Conservation (phyloP, 2,113 vertebrate species). For the Macheiramphus alcinus region DNA sequence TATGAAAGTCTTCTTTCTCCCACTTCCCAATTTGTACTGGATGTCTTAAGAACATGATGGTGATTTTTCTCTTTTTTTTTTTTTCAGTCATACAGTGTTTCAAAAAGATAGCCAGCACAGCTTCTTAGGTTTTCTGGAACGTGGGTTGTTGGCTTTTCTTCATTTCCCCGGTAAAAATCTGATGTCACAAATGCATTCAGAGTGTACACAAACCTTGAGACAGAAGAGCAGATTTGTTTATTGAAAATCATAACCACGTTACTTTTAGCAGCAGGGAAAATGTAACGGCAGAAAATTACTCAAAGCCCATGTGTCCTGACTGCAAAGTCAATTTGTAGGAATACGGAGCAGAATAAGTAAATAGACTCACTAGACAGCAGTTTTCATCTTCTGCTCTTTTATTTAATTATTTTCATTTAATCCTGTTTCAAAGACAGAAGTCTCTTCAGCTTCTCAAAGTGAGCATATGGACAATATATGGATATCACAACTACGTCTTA, state of each 20-base stretch:
- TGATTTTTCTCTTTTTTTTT: not conserved
- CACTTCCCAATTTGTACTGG: not conserved
- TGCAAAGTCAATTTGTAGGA: not conserved
- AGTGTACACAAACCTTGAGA: not conserved
- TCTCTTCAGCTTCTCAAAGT: not conserved
- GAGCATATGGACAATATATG: not conserved
- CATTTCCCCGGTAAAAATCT: not conserved
- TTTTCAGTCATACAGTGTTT: not conserved
- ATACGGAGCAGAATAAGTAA: not conserved
- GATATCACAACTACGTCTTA: not conserved
- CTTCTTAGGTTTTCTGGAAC: not conserved
- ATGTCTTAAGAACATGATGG: not conserved
- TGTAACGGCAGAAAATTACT: not conserved
- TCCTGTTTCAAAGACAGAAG: not conserved
- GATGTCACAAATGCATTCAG: not conserved
- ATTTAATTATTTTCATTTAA: not conserved
- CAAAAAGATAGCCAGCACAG: not conserved
- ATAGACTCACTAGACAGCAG: not conserved
- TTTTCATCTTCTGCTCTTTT: not conserved
- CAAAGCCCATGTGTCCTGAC: not conserved
- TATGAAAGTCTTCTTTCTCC: not conserved
- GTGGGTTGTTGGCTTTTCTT: not conserved
- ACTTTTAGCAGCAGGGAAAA: not conserved
- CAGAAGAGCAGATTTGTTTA: not conserved
- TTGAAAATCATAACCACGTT: not conserved